Percentiles rank a stretch among this genome's conserved stretches.
Evolutionary conservation across 2,888 invertebrate genomes (phyloP).

Genomic region (Koerneria pararmatus): DNA sequence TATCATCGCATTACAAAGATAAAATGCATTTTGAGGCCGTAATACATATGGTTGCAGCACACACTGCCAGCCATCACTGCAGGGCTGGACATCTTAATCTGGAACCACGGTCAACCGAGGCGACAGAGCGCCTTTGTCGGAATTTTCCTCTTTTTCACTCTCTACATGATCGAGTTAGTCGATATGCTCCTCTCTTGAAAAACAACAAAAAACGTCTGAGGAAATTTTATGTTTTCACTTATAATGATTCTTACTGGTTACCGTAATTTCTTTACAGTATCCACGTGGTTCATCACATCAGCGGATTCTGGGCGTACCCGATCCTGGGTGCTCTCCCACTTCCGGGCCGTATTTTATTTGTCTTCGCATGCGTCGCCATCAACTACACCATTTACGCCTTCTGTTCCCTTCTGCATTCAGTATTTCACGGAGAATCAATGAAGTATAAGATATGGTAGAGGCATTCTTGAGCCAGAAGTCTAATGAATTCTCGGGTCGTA

Average conservation of each 20-base stretch:
- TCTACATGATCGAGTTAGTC: conserved; percentile 47
- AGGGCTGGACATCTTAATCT: conserved; percentile 39
- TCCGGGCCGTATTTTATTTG: conserved; percentile 39
- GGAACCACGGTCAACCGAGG: conserved; percentile 36
- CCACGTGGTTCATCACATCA: conserved; percentile 42
- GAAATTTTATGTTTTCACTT: too few species aligned
- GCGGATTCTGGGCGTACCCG: conserved; percentile 55
- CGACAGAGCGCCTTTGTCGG: conserved; percentile 28
- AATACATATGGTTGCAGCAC: conserved; percentile 39
- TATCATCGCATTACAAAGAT: too few species aligned
- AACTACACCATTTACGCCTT: conserved; percentile 38
- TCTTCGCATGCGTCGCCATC: conserved; percentile 39
- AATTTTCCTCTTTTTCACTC: conserved; percentile 28
- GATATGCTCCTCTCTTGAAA: background rate
- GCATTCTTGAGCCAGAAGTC: too few species aligned
- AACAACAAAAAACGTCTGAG: too few species aligned
- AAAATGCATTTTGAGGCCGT: too few species aligned
- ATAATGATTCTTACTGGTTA: background rate
- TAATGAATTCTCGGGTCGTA: too few species aligned
- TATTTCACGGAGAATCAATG: too few species aligned
- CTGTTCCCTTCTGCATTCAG: too few species aligned
- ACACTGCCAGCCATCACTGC: conserved; percentile 46
- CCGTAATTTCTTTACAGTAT: conserved; percentile 40
- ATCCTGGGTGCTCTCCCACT: conserved; percentile 45
- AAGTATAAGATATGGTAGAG: too few species aligned